These are phyloP conservation scores for Muraenolepis orangiensis DNA, from an alignment of 2,797 vertebrate species.

Conservation along the genomic window DNA sequence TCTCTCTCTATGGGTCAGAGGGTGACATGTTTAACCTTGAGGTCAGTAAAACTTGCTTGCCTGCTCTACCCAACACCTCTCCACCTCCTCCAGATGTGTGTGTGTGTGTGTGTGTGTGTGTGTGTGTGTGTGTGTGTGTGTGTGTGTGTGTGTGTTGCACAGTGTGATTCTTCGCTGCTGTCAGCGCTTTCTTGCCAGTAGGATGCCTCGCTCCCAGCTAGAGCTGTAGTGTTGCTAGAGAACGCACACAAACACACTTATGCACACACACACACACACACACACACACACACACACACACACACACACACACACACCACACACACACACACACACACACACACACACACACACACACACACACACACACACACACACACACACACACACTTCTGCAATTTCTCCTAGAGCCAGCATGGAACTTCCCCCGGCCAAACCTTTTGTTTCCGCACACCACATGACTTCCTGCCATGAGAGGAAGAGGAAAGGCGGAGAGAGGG, in stretches of 20 bases:
- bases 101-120: not conserved
- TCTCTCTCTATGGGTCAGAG: not conserved
- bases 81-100: not conserved
- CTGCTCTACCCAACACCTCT: slow-evolving; percentile 22
- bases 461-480: slow-evolving; percentile 68
- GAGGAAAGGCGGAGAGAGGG: slow-evolving; percentile 36
- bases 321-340: slow-evolving; percentile 22
- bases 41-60: slow-evolving; percentile 20
- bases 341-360: slow-evolving; percentile 23
- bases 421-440: slow-evolving; percentile 16
- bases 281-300: slow-evolving; percentile 24
- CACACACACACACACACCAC: slow-evolving; percentile 30
- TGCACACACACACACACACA: slow-evolving; percentile 30
- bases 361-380: slow-evolving; percentile 31
- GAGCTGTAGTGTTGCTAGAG: slow-evolving; percentile 8
- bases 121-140: slow-evolving; percentile 15
- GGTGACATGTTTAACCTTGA: not conserved
- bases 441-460: slow-evolving; percentile 49
- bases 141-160: slow-evolving; percentile 6
- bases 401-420: not conserved
- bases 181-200: slow-evolving; percentile 53
- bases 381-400: slow-evolving; percentile 13
- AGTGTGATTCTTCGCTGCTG: slow-evolving; percentile 47
- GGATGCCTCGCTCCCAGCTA: slow-evolving; percentile 9
- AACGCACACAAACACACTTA: slow-evolving; percentile 17